Base-by-base conservation (phyloP, 2,888 invertebrate genomes). In the Perizoma flavofasciatum region DNA sequence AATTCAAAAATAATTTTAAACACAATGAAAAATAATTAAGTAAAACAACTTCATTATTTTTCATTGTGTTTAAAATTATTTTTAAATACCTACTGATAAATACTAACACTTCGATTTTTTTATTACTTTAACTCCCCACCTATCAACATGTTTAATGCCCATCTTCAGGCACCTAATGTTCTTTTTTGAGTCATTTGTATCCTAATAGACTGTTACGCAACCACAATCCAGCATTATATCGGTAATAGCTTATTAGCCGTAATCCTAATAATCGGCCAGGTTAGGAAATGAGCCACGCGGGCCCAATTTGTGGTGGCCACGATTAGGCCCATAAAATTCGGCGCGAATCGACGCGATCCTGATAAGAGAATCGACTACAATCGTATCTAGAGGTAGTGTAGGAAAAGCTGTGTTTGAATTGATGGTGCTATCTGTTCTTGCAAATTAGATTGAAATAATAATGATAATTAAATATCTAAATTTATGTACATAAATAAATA, bases 301-400 rank as follows among this genome's bases (percentile, higher is more conserved):
- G 92, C 68, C 87, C 90, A 82, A 89, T 92, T 89, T 85, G 88
- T 80, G 88, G 88, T 72, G 70, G 79, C 74, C 71, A 76, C 89
- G 89, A 90, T 91, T 90, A 89, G 88, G 73, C 79, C 87, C 89
- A 89, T 90, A 91, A 92, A 92, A 90, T 83, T 88, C 85, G 81
- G 78, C 59, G 82, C 83, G 84, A 90, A 82, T 88, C 85, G 82
- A 78, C 59, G 81, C 83, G 83, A 89, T 89, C 88, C 84, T 89
- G 91, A 92, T 91, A 90, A 88, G 89, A 77, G 82, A 87, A 88
- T 84, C 85, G 86, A 79, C 81, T 82, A 60, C 63, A 53, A 55
- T 59, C 57, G 51, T 53, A 57, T 49, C 52, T 53, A 52, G n/a
- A n/a, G n/a, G n/a, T n/a, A n/a, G 53, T 59, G 35, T 47, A 32